Conservation (phyloP, 2,113 vertebrate species). For the Ivindomyrus marchei region DNA sequence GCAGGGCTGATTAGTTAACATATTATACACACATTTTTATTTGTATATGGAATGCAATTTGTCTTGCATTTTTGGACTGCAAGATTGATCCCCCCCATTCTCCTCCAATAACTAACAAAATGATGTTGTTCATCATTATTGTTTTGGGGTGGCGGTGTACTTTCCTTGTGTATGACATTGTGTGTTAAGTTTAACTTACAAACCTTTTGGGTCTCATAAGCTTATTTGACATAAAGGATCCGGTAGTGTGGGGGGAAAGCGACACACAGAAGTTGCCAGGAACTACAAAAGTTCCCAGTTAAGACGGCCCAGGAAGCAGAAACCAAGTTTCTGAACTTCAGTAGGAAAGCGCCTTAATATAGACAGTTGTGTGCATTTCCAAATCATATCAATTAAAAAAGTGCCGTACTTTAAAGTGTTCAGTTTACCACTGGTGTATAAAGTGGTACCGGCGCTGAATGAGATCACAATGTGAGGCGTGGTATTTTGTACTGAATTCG, state of each 20-base stretch:
- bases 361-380: neutral
- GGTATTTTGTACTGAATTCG: neutral
- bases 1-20: neutral
- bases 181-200: neutral
- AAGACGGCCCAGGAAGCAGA: neutral
- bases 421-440: neutral
- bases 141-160: too few relatives aligned
- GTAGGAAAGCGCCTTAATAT: neutral
- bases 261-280: neutral
- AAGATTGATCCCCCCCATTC: neutral
- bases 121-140: too few relatives aligned
- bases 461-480: neutral
- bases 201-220: neutral
- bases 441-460: neutral
- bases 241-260: neutral
- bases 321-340: neutral
- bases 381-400: neutral
- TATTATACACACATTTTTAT: neutral
- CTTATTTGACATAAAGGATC: neutral
- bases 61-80: neutral
- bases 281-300: neutral
- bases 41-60: neutral
- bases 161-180: too few relatives aligned
- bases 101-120: neutral
- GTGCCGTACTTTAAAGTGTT: neutral